Base-by-base conservation (phyloP, 1,140 invertebrate species). In the Drosophila truncata region DNA sequence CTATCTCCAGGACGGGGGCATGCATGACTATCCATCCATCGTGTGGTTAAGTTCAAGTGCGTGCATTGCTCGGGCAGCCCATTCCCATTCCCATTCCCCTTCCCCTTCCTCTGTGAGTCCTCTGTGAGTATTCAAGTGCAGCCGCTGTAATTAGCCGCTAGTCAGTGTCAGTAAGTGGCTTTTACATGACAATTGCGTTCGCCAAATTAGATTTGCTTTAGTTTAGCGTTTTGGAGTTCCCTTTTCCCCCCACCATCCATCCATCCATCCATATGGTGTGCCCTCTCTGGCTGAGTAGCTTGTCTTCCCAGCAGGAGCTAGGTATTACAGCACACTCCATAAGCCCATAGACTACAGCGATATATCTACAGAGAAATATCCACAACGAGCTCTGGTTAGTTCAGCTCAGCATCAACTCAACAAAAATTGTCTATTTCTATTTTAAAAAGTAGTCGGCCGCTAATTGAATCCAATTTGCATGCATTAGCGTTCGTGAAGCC, bases 391-490 rank as follows among this genome's bases (percentile, higher is more conserved):
- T 50, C 3, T 29, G 47, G 8, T 6, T 18, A 3, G 20, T 29
- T 14, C 58, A 35, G 58, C 42, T 31, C 50, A 44, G 13, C 66
- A 10, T 2, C 63, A 46, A 41, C 61, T 29, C 42, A 41, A 35
- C 65, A 60, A 49, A 72, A 72, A 49, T 73, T 50, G 54, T 73
- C 70, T 73, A 73, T 73, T 73, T 73, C 67, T 73, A 73, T 73
- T 73, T 73, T 41, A 50, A 72, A 55, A 73, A 73, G 70, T 72
- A 72, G 70, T 73, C 54, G 70, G 18, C 23, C 70, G 70, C 70
- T 73, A 73, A 73, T 73, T 73, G 70, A 73, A 73, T 73, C 54
- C 70, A 73, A 73, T 73, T 73, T 72, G 70, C 70, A 73, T 73
- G 70, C 66, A 73, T 73, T 73, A 73, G 70, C 54, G 69, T 13